Percentiles rank a stretch among this genome's conserved stretches.
phyloP scores from a whole-genome alignment of 2,888 invertebrate species.

The Machimus atricapillus region DNA sequence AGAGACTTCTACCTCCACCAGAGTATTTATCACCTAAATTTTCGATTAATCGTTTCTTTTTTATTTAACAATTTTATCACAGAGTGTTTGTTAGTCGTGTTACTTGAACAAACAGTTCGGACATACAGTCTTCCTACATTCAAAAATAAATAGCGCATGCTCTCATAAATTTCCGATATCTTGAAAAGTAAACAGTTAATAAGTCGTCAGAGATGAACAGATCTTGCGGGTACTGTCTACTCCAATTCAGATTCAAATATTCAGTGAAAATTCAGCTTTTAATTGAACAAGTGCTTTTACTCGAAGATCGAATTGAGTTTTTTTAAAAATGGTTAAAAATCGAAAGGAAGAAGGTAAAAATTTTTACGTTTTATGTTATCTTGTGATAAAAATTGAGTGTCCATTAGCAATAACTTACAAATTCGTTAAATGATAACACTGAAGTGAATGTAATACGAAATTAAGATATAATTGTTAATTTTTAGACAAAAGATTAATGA shows the following conservation, averaged over 20 bases:
- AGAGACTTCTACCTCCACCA: not conserved
- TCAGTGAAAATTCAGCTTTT: constrained; percentile 3
- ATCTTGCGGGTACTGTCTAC: not conserved
- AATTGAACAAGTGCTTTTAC: not conserved
- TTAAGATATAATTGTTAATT: not conserved
- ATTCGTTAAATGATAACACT: not conserved
- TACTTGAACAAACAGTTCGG: not conserved
- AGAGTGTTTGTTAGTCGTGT: not conserved
- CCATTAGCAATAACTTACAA: not conserved
- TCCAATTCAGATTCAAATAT: not conserved
- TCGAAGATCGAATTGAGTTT: not conserved
- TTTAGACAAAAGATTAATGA: not conserved
- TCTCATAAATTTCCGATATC: constrained; percentile 23
- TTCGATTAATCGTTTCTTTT: not conserved
- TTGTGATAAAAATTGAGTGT: not conserved
- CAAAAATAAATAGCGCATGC: constrained; percentile 12
- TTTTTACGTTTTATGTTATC: not conserved
- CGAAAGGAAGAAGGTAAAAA: not conserved
- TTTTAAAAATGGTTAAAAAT: constrained; percentile 35
- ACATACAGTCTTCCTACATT: not conserved
- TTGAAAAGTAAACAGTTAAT: constrained; percentile 8
- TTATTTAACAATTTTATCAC: not conserved
- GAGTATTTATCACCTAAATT: not conserved
- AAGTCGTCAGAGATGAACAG: not conserved
- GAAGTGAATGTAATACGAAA: not conserved